Base-by-base conservation (phyloP, 2,888 invertebrate genomes). In the Deilephila porcellus region DNA sequence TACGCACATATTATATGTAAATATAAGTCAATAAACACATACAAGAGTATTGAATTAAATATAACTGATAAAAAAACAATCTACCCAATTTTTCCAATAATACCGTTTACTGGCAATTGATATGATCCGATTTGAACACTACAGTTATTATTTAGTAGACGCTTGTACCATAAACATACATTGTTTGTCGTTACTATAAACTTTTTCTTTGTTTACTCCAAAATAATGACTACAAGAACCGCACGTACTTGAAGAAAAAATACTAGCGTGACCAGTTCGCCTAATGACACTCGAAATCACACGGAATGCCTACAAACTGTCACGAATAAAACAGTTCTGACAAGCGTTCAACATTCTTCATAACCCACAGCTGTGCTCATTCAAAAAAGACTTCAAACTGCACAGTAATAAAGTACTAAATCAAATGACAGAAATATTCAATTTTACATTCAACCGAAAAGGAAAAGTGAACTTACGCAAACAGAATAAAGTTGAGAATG, bases 301-400 rank as follows among this genome's bases (percentile, higher is more conserved):
- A 25, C 52, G 52, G 52, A 52, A 67, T 17, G 45, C 25, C 45
- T 52, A 67, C 52, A 67, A 25, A 45, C 64, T 64, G 64, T 67
- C 52, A 67, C 67, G 20, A 64, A 64, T 64, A 20, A 52, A 67
- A 67, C 67, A 17, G 67, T 67, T 67, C 45, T 52, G 52, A 67
- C 67, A 63, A 19, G 34, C 63, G 62, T 63, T 37, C 34, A 52
- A 67, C 67, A 67, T 67, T 67, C 45, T 17, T 67, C 67, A 67
- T 52, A 67, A 25, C 4, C 25, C 52, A 52, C 45, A 8, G 45
- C 25, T 3, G 20, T 52, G 20, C 25, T 34, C 19, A 63, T 25
- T 45, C 29, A 25, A 67, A 67, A 67, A 52, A 11, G 8, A 25
- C 52, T 25, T 52, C 5, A 52, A 52, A 56, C 25, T 14, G 0